Base-by-base conservation (phyloP, 2,888 invertebrate genomes). In the Parelbella ahira region DNA sequence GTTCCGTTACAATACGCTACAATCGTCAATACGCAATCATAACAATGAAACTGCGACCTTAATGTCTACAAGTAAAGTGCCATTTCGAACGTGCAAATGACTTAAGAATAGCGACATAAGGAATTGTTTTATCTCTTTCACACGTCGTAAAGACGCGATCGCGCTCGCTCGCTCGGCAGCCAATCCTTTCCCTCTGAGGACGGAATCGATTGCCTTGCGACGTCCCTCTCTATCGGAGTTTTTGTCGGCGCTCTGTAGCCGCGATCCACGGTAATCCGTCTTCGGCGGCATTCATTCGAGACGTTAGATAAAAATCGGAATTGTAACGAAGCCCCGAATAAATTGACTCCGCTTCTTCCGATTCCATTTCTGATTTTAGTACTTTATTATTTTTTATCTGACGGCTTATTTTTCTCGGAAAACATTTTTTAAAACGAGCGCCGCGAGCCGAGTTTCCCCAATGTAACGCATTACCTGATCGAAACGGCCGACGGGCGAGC, bases 31-130 rank as follows among this genome's bases (percentile, higher is more conserved):
- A 74, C 60, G 69, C 68, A 71, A 71, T 77, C 68, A 76, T 71
- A 73, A 79, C 82, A 80, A 79, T 77, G 75, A 76, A 86, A 84
- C 69, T 80, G 78, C 84, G 72, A 83, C 86, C 83, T 76, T 87
- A 87, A 83, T 67, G 63, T 78, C 58, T 63, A 60, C 57, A 25
- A 48, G 68, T 79, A 84, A 81, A 81, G 83, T 76, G 77, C 76
- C 72, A 69, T 83, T 83, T 77, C 61, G 68, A 71, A 68, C 68
- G 74, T 65, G 70, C 68, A 61, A 77, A 78, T 70, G 74, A 71
- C 79, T 80, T 79, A 83, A 82, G 84, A 83, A 86, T 77, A 81
- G 84, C 76, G 75, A 82, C 84, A 76, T 84, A 84, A 86, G 83
- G 84, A 84, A 84, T 79, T 79, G 77, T 76, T 82, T 77, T 82